These are phyloP conservation scores for Gadus chalcogrammus DNA, from an alignment of 2,113 vertebrate species.

Conservation along the genomic window DNA sequence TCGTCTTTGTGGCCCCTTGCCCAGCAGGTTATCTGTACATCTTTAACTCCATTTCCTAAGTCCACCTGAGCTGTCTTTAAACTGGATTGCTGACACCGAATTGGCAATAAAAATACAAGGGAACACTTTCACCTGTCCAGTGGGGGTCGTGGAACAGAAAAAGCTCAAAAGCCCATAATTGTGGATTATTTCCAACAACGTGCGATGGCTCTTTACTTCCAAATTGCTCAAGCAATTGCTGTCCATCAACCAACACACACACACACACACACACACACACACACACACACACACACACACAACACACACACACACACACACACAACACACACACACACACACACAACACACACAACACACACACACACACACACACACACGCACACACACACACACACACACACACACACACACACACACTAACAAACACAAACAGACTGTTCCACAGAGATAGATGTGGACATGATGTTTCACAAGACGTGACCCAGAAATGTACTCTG, in stretches of 20 bases:
- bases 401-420: conserved; percentile 34
- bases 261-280: too few relatives aligned
- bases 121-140: conserved; percentile 52
- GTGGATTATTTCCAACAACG: conserved; percentile 65
- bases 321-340: neutral
- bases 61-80: conserved; percentile 49
- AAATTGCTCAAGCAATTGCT: too few relatives aligned
- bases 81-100: conserved; percentile 57
- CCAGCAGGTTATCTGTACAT: conserved; percentile 2
- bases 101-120: conserved; percentile 54
- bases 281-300: conserved; percentile 38
- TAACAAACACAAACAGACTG: conserved; percentile 1
- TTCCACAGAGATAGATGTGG: conserved; percentile 15
- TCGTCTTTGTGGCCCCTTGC: conserved; percentile 21
- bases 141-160: conserved; percentile 60
- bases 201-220: conserved; percentile 48
- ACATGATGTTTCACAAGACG: conserved; percentile 16
- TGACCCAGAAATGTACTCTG: neutral
- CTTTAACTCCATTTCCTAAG: conserved; percentile 16
- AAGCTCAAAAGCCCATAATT: conserved; percentile 63
- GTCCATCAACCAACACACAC: too few relatives aligned
- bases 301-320: conserved; percentile 38
- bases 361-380: neutral
- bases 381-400: conserved; percentile 10
- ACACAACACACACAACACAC: neutral